Conservation (phyloP, 2,797 vertebrate genomes). For the Urocyon cinereoargenteus region DNA sequence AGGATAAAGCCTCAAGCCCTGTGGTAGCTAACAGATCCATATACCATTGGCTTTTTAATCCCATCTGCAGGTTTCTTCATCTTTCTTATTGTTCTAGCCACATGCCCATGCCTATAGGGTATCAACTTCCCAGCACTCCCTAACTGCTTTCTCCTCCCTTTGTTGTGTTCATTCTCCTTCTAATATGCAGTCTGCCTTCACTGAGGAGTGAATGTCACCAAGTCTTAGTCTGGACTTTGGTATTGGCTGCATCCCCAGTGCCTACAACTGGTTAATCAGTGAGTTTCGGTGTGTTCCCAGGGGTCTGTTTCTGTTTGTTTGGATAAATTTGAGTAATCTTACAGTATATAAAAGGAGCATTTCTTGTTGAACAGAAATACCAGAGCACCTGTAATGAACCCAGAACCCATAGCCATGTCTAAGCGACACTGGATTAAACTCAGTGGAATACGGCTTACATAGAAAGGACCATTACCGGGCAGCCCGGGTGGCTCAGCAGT, state of each 20-base stretch:
- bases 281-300: background rate
- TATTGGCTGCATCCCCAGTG: too few species aligned
- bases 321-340: background rate
- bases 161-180: background rate
- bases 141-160: too few species aligned
- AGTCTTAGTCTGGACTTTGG: background rate
- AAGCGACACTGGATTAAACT: background rate
- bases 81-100: background rate
- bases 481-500: too few species aligned
- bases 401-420: background rate
- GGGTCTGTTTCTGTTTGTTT: background rate
- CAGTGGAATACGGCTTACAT: rapidly evolving
- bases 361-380: background rate
- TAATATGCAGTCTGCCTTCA: rapidly evolving
- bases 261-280: background rate
- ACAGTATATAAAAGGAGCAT: background rate
- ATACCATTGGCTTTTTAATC: background rate
- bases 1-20: background rate
- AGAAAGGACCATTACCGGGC: background rate
- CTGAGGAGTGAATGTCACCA: background rate
- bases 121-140: too few species aligned
- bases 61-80: background rate
- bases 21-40: background rate
- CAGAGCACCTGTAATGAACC: background rate
- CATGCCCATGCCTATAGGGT: too few species aligned